These are phyloP conservation scores for Tribolium madens DNA, from an alignment of 1,140 invertebrate genomes.

Conservation along the genomic window DNA sequence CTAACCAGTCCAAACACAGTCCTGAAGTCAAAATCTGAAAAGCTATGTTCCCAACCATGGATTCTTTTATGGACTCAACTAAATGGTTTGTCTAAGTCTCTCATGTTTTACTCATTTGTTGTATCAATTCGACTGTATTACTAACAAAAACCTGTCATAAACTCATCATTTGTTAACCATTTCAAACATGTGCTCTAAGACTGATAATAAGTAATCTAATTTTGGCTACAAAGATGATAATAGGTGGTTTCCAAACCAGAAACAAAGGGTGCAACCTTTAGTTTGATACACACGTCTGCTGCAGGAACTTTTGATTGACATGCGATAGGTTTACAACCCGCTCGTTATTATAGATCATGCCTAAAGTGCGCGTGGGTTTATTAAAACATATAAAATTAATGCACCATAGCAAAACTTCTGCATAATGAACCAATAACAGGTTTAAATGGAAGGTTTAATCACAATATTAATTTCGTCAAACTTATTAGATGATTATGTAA, in stretches of 20 bases:
- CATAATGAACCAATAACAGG: background rate
- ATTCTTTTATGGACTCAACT: no score
- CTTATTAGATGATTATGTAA: conserved; percentile 26
- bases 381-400: conserved; percentile 25
- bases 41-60: no score
- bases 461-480: conserved; percentile 33
- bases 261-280: background rate
- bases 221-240: background rate
- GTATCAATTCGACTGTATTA: no score
- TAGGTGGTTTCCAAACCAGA: background rate
- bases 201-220: no score
- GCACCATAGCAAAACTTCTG: background rate
- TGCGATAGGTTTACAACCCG: background rate
- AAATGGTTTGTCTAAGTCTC: no score
- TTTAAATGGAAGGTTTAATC: conserved; percentile 11
- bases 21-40: no score
- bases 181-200: no score
- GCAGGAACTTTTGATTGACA: conserved; percentile 25
- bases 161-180: no score
- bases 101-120: no score
- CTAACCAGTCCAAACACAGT: no score
- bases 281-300: background rate
- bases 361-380: conserved; percentile 16
- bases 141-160: no score
- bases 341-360: background rate